Evolutionary conservation across 1,140 invertebrate species (phyloP).

Genomic region (Sweltsa coloradensis): DNA sequence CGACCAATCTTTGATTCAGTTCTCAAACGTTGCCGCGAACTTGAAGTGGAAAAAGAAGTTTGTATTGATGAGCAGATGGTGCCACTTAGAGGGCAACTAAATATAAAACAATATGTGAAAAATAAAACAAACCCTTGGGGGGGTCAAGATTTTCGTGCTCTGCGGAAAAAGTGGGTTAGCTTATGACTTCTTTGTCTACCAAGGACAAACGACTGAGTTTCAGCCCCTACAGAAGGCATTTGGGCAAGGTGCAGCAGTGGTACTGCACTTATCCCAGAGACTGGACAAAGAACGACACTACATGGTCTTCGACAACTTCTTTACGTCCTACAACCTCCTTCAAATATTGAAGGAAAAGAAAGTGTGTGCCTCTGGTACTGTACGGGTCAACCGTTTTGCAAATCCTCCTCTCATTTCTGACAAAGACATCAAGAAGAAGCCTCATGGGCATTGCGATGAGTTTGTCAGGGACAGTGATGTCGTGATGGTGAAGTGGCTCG

Average conservation of each 20-base stretch:
- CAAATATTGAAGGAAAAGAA: slow-evolving; percentile 25
- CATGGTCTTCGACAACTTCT: slow-evolving; percentile 21
- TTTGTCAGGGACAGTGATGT: slow-evolving; percentile 18
- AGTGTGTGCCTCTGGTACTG: slow-evolving; percentile 26
- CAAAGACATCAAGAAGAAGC: slow-evolving; percentile 26
- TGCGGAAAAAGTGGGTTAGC: slow-evolving; percentile 11
- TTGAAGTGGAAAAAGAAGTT: slow-evolving; percentile 16
- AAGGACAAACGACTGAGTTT: slow-evolving; percentile 7
- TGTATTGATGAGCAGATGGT: slow-evolving; percentile 24
- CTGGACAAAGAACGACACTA: slow-evolving; percentile 12
- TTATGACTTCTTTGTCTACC: slow-evolving; percentile 9
- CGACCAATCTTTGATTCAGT: slow-evolving; percentile 21
- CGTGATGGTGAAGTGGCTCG: slow-evolving; percentile 28
- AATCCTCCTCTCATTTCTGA: slow-evolving; percentile 25
- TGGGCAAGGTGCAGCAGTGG: slow-evolving; percentile 17
- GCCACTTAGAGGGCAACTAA: slow-evolving; percentile 19
- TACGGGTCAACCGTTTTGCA: slow-evolving; percentile 25
- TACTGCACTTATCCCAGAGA: slow-evolving; percentile 18
- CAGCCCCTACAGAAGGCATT: slow-evolving; percentile 8
- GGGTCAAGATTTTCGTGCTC: slow-evolving; percentile 11
- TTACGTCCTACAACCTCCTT: slow-evolving; percentile 26
- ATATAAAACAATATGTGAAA: slow-evolving; percentile 21
- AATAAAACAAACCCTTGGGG: slow-evolving; percentile 19
- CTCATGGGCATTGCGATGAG: not conserved
- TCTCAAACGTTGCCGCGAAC: slow-evolving; percentile 17